Conservation (phyloP, 2,797 vertebrate genomes). For the Poeciliopsis gracilis region DNA sequence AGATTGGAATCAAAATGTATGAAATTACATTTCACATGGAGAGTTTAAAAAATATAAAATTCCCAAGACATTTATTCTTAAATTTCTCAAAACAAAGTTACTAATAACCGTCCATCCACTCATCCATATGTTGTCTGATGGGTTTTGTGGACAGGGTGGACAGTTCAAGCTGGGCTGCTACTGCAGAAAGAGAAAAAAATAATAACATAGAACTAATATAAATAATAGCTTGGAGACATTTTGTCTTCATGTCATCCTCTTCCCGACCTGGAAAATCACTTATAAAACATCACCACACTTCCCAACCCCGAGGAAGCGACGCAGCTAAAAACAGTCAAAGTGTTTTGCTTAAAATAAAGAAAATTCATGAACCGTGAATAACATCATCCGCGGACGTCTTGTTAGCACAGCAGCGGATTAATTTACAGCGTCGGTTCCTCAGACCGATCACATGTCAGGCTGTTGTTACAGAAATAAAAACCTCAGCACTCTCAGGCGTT, state of each 20-base stretch:
- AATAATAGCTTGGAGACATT: neutral
- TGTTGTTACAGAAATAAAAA: slow-evolving; percentile 28
- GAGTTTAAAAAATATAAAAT: neutral
- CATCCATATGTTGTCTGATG: neutral
- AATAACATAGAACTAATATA: neutral
- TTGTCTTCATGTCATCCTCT: neutral
- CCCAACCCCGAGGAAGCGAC: neutral
- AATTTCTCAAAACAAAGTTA: neutral
- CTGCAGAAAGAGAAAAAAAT: neutral
- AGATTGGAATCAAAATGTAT: neutral
- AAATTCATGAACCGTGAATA: neutral
- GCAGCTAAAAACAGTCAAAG: slow-evolving; percentile 44
- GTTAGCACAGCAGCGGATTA: slow-evolving; percentile 22
- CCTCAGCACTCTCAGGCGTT: slow-evolving; percentile 35
- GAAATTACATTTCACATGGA: neutral
- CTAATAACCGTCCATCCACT: neutral
- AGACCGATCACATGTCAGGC: slow-evolving; percentile 44
- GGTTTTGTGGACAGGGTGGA: neutral
- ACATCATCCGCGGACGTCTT: neutral
- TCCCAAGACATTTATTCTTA: neutral
- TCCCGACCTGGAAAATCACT: neutral
- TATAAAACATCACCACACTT: neutral
- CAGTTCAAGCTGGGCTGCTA: neutral
- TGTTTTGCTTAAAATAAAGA: slow-evolving; percentile 23
- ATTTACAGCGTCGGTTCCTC: slow-evolving; percentile 43